These are phyloP conservation scores for Gobionotothen gibberifrons DNA, from an alignment of 2,797 vertebrate genomes.

Conservation along the genomic window DNA sequence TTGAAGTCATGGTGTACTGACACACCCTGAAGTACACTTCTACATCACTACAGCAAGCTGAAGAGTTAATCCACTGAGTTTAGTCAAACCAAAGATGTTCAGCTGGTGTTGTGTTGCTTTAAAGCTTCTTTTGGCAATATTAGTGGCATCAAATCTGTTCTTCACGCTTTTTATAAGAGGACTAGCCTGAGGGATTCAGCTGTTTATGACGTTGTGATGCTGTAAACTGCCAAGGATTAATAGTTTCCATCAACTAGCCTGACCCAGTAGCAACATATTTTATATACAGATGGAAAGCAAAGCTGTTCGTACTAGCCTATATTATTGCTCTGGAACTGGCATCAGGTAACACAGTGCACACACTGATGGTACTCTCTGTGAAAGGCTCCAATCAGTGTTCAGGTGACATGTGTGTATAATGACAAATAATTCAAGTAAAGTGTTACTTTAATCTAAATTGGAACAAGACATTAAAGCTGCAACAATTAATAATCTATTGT, in stretches of 20 bases:
- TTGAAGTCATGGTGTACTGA: not conserved
- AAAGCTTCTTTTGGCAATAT: not conserved
- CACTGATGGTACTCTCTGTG: not conserved
- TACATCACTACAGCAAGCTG: not conserved
- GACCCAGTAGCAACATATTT: not conserved
- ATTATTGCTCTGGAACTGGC: not conserved
- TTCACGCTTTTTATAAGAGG: not conserved
- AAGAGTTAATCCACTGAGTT: not conserved
- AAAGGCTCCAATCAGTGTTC: conserved; percentile 7
- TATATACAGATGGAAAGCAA: not conserved
- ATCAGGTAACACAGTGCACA: not conserved
- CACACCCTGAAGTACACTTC: not conserved
- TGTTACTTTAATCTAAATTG: conserved; percentile 52
- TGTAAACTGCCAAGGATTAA: not conserved
- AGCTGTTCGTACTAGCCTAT: too few species aligned
- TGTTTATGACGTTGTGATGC: not conserved
- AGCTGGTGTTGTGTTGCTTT: not conserved
- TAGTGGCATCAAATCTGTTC: not conserved
- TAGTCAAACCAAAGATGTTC: not conserved
- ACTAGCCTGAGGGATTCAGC: not conserved
- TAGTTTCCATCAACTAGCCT: not conserved
- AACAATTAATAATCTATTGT: conserved; percentile 67
- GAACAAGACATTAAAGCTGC: conserved; percentile 66
- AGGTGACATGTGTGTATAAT: conserved; percentile 30
- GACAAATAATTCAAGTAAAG: conserved; percentile 67